These are phyloP conservation scores for Stramonita haemastoma DNA, from an alignment of 2,888 invertebrate species.

Conservation along the genomic window DNA sequence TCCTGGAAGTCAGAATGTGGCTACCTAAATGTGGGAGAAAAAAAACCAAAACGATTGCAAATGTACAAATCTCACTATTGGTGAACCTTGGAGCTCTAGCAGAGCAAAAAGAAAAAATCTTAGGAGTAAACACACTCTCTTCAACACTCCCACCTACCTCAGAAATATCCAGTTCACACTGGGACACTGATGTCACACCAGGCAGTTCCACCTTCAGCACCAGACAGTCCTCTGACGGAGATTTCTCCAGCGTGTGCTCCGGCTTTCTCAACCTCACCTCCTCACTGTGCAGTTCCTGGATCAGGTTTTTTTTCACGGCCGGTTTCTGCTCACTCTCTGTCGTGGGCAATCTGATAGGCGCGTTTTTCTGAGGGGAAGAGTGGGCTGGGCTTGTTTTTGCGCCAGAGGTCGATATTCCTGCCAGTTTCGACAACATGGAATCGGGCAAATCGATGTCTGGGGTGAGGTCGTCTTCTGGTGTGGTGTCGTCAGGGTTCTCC, in stretches of 20 bases:
- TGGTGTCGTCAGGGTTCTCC: neutral
- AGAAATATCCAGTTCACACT: slow-evolving; percentile 73
- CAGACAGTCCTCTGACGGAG: slow-evolving; percentile 47
- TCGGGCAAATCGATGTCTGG: slow-evolving; percentile 21
- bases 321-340: slow-evolving; percentile 49
- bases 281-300: slow-evolving; percentile 64
- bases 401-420: slow-evolving; percentile 51
- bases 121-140: too few species aligned
- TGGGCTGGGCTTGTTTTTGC: slow-evolving; percentile 36
- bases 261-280: slow-evolving; percentile 53
- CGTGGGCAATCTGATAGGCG: slow-evolving; percentile 53
- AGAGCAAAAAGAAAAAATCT: too few species aligned
- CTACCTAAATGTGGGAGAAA: too few species aligned
- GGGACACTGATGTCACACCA: slow-evolving; percentile 65
- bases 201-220: slow-evolving; percentile 66
- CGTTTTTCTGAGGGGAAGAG: neutral
- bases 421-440: slow-evolving; percentile 63
- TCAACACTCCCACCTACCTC: slow-evolving; percentile 60
- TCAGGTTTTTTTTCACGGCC: slow-evolving; percentile 53
- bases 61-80: too few species aligned
- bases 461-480: neutral
- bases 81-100: too few species aligned
- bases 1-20: too few species aligned
- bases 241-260: slow-evolving; percentile 54
- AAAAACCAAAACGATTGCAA: too few species aligned